A percentile compares a stretch with the other conserved stretches of the same genome.
phyloP scores from a whole-genome alignment of 2,113 vertebrate species.

The Machaerirhynchus nigripectus region DNA sequence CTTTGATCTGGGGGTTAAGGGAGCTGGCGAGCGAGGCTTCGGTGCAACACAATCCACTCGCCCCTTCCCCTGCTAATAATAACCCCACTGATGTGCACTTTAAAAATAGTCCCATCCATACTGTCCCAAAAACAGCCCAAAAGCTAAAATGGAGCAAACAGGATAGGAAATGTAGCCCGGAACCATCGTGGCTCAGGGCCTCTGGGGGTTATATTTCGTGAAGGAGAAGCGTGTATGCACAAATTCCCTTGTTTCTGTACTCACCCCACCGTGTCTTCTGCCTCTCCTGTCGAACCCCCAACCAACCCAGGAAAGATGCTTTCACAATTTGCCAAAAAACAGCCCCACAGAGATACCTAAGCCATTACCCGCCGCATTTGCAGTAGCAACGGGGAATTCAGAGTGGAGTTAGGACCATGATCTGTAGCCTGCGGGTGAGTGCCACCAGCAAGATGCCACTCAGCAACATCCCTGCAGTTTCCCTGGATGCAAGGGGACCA shows the following conservation, averaged over 20 bases:
- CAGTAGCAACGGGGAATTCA: background rate
- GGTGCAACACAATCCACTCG: background rate
- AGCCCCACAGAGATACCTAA: background rate
- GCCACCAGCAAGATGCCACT: background rate
- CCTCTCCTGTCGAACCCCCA: background rate
- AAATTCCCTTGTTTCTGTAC: constrained; percentile 8
- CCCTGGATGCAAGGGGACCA: fast-evolving
- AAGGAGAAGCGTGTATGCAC: background rate
- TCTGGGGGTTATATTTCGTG: constrained; percentile 5
- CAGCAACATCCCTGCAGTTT: background rate
- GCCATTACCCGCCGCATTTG: fast-evolving
- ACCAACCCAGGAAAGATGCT: background rate
- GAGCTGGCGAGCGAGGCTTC: background rate
- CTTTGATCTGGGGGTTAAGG: background rate
- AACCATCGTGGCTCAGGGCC: background rate
- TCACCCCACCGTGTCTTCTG: background rate
- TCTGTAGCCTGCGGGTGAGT: background rate
- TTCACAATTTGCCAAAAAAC: background rate
- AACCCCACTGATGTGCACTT: background rate
- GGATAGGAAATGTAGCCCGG: constrained; percentile 15
- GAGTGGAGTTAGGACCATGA: background rate
- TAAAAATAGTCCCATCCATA: background rate
- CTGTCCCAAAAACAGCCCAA: background rate
- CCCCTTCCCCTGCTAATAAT: constrained; percentile 10
- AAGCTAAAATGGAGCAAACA: constrained; percentile 14